Conservation (phyloP, 1,140 invertebrate species). For the Tyrophagus putrescentiae region DNA sequence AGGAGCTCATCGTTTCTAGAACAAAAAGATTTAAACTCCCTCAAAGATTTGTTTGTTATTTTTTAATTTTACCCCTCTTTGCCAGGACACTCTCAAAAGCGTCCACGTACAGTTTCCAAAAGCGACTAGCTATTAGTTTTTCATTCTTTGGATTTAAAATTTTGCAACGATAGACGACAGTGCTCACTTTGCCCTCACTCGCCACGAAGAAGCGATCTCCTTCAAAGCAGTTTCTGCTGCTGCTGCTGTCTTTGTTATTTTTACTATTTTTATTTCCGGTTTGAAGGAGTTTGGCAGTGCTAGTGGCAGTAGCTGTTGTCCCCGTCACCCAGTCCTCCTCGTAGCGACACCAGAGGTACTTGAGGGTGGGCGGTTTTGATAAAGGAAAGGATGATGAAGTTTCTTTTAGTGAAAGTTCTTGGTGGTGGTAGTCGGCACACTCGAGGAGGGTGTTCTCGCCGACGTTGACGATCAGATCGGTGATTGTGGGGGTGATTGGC, state of each 20-base stretch:
- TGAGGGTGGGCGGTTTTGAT: background rate
- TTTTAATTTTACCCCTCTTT: slow-evolving; percentile 7
- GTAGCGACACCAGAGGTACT: slow-evolving; percentile 14
- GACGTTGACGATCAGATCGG: slow-evolving; percentile 3
- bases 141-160: background rate
- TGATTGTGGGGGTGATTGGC: background rate
- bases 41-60: background rate
- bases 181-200: background rate
- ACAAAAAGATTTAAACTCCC: too few species aligned
- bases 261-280: background rate
- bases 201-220: slow-evolving; percentile 8
- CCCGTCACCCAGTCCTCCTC: slow-evolving; percentile 2
- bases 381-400: too few species aligned
- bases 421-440: too few species aligned
- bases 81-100: background rate
- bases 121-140: background rate
- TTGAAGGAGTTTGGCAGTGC: background rate
- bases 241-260: background rate
- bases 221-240: background rate
- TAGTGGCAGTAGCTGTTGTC: background rate
- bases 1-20: too few species aligned
- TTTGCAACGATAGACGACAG: background rate
- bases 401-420: too few species aligned
- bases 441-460: slow-evolving; percentile 15
- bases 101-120: slow-evolving; percentile 6